Percentiles rank a stretch among this genome's conserved stretches.
These are phyloP conservation scores for Xerus rutilus DNA, from an alignment of 2,797 vertebrate genomes.

Conservation along the genomic window DNA sequence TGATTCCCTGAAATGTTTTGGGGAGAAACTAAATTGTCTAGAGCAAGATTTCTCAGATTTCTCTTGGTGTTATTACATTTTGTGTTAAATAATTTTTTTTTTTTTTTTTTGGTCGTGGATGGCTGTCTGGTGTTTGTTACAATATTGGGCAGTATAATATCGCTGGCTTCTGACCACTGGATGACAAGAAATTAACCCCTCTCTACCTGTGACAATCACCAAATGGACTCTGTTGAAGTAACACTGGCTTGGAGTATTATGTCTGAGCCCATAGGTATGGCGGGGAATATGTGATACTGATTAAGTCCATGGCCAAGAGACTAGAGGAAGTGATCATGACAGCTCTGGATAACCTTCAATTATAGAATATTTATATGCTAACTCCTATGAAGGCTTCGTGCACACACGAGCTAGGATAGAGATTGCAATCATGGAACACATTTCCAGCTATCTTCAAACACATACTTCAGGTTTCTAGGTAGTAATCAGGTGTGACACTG, in stretches of 20 bases:
- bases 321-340: neutral
- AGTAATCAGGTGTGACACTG: neutral
- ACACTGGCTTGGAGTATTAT: neutral
- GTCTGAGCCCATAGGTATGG: neutral
- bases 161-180: neutral
- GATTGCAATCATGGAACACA: neutral
- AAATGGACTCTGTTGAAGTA: neutral
- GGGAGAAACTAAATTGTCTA: neutral
- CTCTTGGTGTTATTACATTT: neutral
- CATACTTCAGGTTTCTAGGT: neutral
- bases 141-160: neutral
- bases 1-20: neutral
- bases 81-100: neutral
- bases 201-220: neutral
- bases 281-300: neutral
- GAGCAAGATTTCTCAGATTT: neutral
- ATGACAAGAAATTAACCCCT: neutral
- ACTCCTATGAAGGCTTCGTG: neutral
- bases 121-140: neutral
- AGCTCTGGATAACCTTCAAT: neutral
- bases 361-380: neutral
- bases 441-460: neutral
- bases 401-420: neutral
- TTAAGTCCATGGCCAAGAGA: neutral
- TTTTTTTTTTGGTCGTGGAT: neutral